Conservation (phyloP, 2,113 vertebrate genomes). For the Erpornis zantholeuca region DNA sequence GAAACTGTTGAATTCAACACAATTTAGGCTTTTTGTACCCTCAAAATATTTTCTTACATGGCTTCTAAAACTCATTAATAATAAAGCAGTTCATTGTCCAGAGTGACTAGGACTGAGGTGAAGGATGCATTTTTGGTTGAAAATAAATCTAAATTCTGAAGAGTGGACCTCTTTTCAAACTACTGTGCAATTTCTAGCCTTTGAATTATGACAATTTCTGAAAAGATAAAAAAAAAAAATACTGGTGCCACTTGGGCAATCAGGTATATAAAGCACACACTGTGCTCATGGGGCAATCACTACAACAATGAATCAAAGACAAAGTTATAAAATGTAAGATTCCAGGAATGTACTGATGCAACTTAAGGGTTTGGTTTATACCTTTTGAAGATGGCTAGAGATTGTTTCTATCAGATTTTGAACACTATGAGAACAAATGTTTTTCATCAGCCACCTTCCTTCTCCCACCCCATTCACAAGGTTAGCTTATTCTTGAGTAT, state of each 20-base stretch:
- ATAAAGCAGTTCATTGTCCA: background rate
- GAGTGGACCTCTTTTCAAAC: background rate
- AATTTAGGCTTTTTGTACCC: background rate
- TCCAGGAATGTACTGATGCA: background rate
- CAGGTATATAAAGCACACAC: background rate
- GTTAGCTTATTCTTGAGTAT: background rate
- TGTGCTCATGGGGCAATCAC: background rate
- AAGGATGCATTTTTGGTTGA: background rate
- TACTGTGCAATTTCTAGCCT: background rate
- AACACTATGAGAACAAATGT: background rate
- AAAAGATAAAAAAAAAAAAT: background rate
- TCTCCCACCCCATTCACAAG: background rate
- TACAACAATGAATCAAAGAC: background rate
- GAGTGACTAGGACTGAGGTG: background rate
- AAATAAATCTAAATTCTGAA: background rate
- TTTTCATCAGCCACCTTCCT: background rate
- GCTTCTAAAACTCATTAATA: background rate
- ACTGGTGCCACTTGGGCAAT: background rate
- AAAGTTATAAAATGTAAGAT: background rate
- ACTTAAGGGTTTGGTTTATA: background rate
- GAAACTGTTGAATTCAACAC: background rate
- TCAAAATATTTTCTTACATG: background rate
- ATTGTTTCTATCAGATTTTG: background rate
- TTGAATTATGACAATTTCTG: background rate
- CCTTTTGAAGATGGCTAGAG: background rate